Evolutionary conservation across 2,888 invertebrate species (phyloP), one percentile per base, ranked within the genome.

Genomic region (Trichogramma dendrolimi): DNA sequence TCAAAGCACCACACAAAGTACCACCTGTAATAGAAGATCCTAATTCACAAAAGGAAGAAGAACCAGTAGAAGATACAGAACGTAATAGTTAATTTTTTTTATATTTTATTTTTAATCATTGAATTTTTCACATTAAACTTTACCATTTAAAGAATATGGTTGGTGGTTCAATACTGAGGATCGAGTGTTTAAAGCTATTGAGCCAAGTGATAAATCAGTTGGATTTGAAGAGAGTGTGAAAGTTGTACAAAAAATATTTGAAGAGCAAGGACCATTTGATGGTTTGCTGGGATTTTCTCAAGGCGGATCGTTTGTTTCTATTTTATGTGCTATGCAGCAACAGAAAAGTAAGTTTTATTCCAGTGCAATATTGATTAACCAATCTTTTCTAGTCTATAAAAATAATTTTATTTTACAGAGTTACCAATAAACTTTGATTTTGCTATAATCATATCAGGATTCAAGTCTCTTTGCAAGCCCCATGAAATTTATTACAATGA

Each of bases 241-340:
- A 27, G 71, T 86, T 1, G 81, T 94, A 14, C 87, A 89, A 72
- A 83, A 86, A 59, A 81, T 84, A 6, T 89, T 91, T 69, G 76
- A 83, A 55, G 84, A 87, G 58, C 81, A 88, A 73, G 96, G 95
- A 0, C 95, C 95, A 1, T 96, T 94, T 81, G 92, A 96, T 83
- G 96, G 96, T 0, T 81, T 96, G 43, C 80, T 96, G 73, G 95
- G 94, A 0, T 96, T 96, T 80, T 96, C 95, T 44, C 96, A 96
- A 78, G 96, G 96, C 43, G 96, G 93, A 51, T 89, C 94, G 65
- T 87, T 96, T 72, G 88, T 88, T 4, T 91, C 92, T 4, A 78
- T 96, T 41, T 79, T 96, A 46, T 91, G 94, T 77, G 88, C 89
- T 55, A 84, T 92, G 81, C 87, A 88, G 67, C 84, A 91, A 72